Evolutionary conservation across 2,888 invertebrate genomes (phyloP).

Genomic region (Heterodera filipjevi): DNA sequence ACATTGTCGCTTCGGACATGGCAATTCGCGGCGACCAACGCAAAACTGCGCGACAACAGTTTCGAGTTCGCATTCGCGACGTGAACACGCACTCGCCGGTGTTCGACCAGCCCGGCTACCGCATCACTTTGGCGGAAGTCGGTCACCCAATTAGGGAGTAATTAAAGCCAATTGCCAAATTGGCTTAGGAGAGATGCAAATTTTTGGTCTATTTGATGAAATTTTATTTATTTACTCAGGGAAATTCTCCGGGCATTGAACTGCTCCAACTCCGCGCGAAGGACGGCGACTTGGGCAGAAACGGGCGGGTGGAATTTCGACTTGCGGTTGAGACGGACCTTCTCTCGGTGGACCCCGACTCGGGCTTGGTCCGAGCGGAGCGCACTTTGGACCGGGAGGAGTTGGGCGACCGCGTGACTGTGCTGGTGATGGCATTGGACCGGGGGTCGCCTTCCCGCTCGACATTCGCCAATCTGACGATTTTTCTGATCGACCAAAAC

Average conservation of each 20-base stretch:
- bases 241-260: conserved; percentile 45
- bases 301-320: conserved; percentile 52
- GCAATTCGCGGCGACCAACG: conserved; percentile 76
- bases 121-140: not conserved
- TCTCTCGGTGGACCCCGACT: conserved; percentile 83
- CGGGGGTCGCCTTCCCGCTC: conserved; percentile 48
- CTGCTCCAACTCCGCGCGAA: conserved; percentile 53
- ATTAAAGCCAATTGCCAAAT: no score
- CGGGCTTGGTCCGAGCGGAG: conserved; percentile 74
- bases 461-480: conserved; percentile 49
- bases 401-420: conserved; percentile 30
- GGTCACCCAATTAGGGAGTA: not conserved
- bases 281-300: conserved; percentile 58
- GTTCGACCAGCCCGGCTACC: conserved; percentile 50
- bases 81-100: conserved; percentile 58
- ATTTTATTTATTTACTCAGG: conserved; percentile 44
- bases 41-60: conserved; percentile 67
- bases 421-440: conserved; percentile 54
- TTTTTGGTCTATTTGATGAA: not conserved
- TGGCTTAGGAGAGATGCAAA: no score
- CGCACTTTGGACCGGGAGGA: conserved; percentile 42
- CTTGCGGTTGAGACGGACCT: conserved; percentile 46
- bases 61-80: conserved; percentile 52
- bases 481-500: conserved; percentile 65
- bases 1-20: conserved; percentile 87